Evolutionary conservation across 2,888 invertebrate genomes (phyloP).

Genomic region (Hydraecia micacea): DNA sequence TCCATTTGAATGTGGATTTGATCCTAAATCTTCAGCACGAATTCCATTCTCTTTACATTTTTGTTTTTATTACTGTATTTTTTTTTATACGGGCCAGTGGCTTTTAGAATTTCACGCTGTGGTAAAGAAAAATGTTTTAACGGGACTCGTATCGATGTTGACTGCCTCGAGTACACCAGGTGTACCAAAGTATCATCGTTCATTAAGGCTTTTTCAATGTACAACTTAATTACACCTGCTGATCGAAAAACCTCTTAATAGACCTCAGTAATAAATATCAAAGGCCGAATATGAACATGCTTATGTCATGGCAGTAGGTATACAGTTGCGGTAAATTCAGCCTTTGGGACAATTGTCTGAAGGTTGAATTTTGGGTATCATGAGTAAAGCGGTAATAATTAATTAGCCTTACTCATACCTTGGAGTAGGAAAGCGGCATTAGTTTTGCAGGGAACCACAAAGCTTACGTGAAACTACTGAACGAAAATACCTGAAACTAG

Average conservation of each 20-base stretch:
- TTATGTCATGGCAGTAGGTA: not conserved
- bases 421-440: not conserved
- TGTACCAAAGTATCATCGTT: conserved; percentile 1
- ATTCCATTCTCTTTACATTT: conserved; percentile 89
- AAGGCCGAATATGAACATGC: not conserved
- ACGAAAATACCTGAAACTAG: conserved; percentile 10
- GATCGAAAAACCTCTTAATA: conserved; percentile 15
- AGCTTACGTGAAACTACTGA: not conserved
- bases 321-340: not conserved
- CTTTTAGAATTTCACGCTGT: not conserved
- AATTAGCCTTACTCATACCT: not conserved
- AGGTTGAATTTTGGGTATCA: not conserved
- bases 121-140: not conserved
- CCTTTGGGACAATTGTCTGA: not conserved
- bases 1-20: conserved; percentile 90
- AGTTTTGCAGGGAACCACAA: conserved; percentile 6
- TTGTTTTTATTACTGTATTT: conserved; percentile 92
- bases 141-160: not conserved
- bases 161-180: not conserved
- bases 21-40: conserved; percentile 81
- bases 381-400: not conserved
- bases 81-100: conserved; percentile 89
- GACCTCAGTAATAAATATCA: conserved; percentile 13
- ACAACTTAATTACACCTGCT: conserved; percentile 47
- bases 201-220: conserved; percentile 17